Percentiles rank a stretch among this genome's conserved stretches.
These are phyloP conservation scores for Zeugodacus cucurbitae DNA, from an alignment of 1,140 invertebrate genomes.

Conservation along the genomic window DNA sequence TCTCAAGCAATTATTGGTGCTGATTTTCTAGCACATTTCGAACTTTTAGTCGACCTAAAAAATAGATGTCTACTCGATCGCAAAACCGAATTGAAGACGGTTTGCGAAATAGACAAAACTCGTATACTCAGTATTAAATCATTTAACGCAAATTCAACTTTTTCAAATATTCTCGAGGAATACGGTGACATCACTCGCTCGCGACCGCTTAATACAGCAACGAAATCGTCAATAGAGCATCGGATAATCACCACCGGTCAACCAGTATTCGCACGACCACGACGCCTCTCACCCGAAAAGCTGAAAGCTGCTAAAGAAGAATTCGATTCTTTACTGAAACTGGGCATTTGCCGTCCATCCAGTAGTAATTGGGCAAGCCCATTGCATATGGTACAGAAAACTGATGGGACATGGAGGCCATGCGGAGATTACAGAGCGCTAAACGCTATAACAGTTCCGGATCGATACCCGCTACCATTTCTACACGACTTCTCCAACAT, in stretches of 20 bases:
- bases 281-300: constrained; percentile 29
- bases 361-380: background rate
- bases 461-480: no score
- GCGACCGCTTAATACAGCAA: background rate
- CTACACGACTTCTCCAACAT: no score
- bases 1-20: background rate
- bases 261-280: background rate
- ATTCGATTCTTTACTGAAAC: background rate
- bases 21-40: background rate
- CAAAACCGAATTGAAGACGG: background rate
- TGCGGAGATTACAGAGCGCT: no score
- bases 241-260: constrained; percentile 20
- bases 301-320: constrained; percentile 3
- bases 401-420: background rate
- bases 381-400: background rate
- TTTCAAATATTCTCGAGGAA: background rate
- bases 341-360: background rate
- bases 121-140: background rate
- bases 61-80: background rate
- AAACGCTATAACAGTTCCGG: no score
- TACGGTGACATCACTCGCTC: background rate
- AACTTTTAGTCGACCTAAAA: background rate
- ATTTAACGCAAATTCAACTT: background rate
- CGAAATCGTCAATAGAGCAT: background rate
- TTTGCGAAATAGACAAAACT: background rate